Conservation (phyloP, 2,797 vertebrate species). For the Cheirogaleus major region DNA sequence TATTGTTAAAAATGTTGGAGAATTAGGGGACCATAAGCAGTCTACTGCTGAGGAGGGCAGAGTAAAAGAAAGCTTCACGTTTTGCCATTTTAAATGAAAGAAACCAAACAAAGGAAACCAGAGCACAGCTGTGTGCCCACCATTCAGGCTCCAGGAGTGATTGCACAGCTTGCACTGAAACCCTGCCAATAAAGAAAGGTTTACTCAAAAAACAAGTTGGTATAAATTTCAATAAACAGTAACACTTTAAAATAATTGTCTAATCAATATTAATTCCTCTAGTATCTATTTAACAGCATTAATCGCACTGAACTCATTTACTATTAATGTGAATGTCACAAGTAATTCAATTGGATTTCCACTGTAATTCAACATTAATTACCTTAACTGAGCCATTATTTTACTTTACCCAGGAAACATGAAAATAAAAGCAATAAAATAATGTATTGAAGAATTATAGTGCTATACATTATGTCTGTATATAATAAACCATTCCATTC, state of each 20-base stretch:
- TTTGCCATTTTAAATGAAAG: background rate
- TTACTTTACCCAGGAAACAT: slow-evolving; percentile 47
- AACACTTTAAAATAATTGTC: slow-evolving; percentile 83
- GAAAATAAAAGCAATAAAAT: slow-evolving; percentile 65
- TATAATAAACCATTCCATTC: slow-evolving; percentile 7
- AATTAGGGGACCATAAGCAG: background rate
- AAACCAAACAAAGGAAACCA: background rate
- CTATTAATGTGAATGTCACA: slow-evolving; percentile 79
- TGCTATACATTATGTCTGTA: background rate
- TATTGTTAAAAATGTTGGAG: background rate
- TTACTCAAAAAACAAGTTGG: slow-evolving; percentile 58
- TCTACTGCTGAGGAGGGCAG: background rate
- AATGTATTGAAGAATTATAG: slow-evolving; percentile 13
- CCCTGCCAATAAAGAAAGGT: slow-evolving; percentile 12
- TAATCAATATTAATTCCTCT: slow-evolving; percentile 84
- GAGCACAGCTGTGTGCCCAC: background rate
- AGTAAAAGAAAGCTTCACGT: background rate
- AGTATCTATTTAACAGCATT: slow-evolving; percentile 81
- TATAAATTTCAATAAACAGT: slow-evolving; percentile 77
- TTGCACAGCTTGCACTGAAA: background rate
- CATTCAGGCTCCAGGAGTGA: background rate
- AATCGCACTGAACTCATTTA: slow-evolving; percentile 77
- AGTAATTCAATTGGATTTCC: slow-evolving; percentile 77
- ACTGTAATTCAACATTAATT: slow-evolving; percentile 78
- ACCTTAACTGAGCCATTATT: slow-evolving; percentile 65